Evolutionary conservation across 2,888 invertebrate genomes (phyloP).

Genomic region (Macrosoma leucophasiata): DNA sequence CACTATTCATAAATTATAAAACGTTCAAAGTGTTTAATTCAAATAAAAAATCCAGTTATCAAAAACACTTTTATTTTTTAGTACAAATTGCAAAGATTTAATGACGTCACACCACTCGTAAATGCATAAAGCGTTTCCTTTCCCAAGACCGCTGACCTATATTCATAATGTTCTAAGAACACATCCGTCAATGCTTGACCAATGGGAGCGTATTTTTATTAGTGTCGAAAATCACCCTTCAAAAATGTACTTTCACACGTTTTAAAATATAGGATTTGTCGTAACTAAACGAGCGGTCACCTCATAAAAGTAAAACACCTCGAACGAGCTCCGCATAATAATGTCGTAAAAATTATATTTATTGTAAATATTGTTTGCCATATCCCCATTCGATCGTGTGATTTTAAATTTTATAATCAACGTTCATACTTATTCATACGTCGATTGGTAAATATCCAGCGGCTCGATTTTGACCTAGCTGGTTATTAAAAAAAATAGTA

Average conservation of each 20-base stretch:
- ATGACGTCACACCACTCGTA: conserved; percentile 18
- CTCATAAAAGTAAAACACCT: conserved; percentile 52
- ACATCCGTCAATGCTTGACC: conserved; percentile 65
- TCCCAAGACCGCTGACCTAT: conserved; percentile 67
- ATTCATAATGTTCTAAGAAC: conserved; percentile 47
- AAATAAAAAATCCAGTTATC: no score
- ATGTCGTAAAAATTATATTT: conserved; percentile 65
- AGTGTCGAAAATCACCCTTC: conserved; percentile 45
- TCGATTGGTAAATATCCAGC: no score
- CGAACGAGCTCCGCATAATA: conserved; percentile 53
- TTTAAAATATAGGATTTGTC: conserved; percentile 60
- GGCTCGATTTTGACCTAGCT: no score
- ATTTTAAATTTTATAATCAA: conserved; percentile 43
- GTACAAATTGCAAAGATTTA: conserved; percentile 16
- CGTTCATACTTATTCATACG: no score
- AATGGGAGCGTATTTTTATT: conserved; percentile 48
- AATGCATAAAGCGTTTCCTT: conserved; percentile 43
- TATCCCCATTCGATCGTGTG: conserved; percentile 23
- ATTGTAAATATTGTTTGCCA: conserved; percentile 34
- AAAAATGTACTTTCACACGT: conserved; percentile 69
- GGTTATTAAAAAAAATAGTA: no score
- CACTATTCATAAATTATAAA: no score
- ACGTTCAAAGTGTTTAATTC: no score
- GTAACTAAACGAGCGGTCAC: conserved; percentile 50
- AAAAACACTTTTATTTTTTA: conserved; percentile 15